These are phyloP conservation scores for Orthosia incerta DNA, from an alignment of 2,888 invertebrate species.

Conservation along the genomic window DNA sequence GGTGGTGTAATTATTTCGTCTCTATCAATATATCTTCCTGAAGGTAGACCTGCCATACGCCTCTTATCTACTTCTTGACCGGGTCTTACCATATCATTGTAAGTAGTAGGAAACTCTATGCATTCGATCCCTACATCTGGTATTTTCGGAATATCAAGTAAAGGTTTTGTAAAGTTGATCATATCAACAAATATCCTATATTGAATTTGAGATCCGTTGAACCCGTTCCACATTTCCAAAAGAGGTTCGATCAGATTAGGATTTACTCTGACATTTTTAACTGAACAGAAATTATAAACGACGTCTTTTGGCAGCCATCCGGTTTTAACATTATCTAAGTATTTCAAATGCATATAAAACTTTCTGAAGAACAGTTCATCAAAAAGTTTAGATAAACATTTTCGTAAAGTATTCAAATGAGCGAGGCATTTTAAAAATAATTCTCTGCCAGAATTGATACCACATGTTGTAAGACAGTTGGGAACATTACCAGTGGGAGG, in stretches of 20 bases:
- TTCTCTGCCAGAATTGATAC: slow-evolving; percentile 72
- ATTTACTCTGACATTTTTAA: slow-evolving; percentile 76
- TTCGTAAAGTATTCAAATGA: slow-evolving; percentile 78
- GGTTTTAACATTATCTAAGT: slow-evolving; percentile 73
- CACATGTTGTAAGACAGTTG: slow-evolving; percentile 74
- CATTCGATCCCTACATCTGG: slow-evolving; percentile 67
- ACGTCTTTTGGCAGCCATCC: slow-evolving; percentile 81
- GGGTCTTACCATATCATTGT: slow-evolving; percentile 73
- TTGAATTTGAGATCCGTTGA: slow-evolving; percentile 78
- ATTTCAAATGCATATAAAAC: slow-evolving; percentile 70
- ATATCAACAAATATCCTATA: slow-evolving; percentile 81
- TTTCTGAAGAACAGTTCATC: slow-evolving; percentile 63
- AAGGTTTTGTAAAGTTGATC: slow-evolving; percentile 76
- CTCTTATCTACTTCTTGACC: slow-evolving; percentile 56
- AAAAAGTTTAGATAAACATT: slow-evolving; percentile 66
- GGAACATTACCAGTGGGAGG: slow-evolving; percentile 73
- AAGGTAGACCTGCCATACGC: slow-evolving; percentile 72
- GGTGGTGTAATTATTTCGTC: slow-evolving; percentile 69
- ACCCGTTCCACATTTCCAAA: slow-evolving; percentile 77
- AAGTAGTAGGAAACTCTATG: slow-evolving; percentile 73
- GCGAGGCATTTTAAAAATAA: slow-evolving; percentile 79
- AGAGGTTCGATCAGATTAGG: slow-evolving; percentile 80
- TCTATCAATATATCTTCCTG: slow-evolving; percentile 74
- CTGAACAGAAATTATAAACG: slow-evolving; percentile 80
- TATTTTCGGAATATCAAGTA: slow-evolving; percentile 76